phyloP scores from a whole-genome alignment of 1,140 invertebrate genomes.

The Drosophila prosaltans region DNA sequence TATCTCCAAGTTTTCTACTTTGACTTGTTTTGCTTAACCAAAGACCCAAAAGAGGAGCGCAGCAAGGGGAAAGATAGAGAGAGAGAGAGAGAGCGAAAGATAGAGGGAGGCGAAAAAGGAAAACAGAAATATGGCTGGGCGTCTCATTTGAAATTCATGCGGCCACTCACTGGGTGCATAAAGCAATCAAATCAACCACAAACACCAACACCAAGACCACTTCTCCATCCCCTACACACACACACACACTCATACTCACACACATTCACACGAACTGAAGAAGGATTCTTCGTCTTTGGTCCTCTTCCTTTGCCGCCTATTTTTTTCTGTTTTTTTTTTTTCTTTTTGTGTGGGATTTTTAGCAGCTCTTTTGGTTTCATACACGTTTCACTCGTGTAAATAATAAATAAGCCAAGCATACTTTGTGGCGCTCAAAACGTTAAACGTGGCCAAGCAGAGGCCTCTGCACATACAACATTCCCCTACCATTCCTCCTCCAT shows the following conservation, averaged over 20 bases:
- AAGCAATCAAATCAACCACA: conserved; percentile 82
- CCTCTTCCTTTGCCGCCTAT: conserved; percentile 17
- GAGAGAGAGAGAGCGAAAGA: background rate
- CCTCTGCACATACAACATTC: background rate
- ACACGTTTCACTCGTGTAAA: conserved; percentile 79
- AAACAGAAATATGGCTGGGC: conserved; percentile 17
- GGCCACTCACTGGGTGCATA: conserved; percentile 82
- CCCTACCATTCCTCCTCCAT: conserved; percentile 2
- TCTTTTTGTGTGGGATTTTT: conserved; percentile 31
- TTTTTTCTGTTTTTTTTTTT: conserved; percentile 16
- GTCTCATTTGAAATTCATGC: conserved; percentile 81
- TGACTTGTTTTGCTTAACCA: background rate
- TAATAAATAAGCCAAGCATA: conserved; percentile 80
- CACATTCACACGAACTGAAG: conserved; percentile 28
- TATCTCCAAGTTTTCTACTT: conserved; percentile 4
- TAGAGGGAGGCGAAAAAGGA: background rate
- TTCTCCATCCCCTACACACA: conserved; percentile 14
- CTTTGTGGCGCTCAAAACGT: conserved; percentile 70
- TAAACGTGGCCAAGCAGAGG: conserved; percentile 39
- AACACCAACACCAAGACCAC: conserved; percentile 34
- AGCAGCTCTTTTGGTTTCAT: conserved; percentile 67
- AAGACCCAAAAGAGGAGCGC: background rate
- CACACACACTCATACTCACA: conserved; percentile 27
- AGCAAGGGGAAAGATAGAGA: too few relatives aligned
- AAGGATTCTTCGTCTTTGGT: conserved; percentile 10